Conservation (phyloP, 2,888 invertebrate species). For the Drosophila aldrichi region DNA sequence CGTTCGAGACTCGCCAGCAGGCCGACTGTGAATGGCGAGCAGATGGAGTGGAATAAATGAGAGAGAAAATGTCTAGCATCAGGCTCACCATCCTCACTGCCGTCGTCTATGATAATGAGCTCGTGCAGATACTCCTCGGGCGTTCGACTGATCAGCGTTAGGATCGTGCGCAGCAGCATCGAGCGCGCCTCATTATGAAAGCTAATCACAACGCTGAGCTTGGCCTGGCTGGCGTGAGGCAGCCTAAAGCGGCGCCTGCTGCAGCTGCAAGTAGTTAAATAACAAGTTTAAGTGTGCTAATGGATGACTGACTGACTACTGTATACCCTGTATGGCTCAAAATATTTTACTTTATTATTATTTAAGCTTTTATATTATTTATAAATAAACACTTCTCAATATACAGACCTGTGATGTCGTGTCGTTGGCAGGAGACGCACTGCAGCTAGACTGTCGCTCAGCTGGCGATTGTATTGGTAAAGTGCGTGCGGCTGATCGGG, state of each 20-base stretch:
- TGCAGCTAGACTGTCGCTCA: slow-evolving; percentile 73
- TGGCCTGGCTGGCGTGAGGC: slow-evolving; percentile 39
- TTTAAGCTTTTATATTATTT: neutral
- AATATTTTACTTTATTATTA: neutral
- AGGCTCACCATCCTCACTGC: slow-evolving; percentile 77
- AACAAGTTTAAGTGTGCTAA: neutral
- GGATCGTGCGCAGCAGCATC: slow-evolving; percentile 77
- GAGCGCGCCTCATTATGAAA: slow-evolving; percentile 83
- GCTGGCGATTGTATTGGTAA: slow-evolving; percentile 60
- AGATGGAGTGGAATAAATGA: neutral
- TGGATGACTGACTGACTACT: neutral
- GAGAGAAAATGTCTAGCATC: too few relatives aligned
- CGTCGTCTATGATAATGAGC: slow-evolving; percentile 82
- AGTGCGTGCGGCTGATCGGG: slow-evolving; percentile 27
- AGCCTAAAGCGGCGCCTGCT: slow-evolving; percentile 47
- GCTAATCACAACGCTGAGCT: slow-evolving; percentile 80
- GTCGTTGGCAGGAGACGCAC: slow-evolving; percentile 76
- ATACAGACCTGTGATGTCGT: slow-evolving; percentile 75
- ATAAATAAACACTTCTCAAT: neutral
- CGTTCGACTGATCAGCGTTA: slow-evolving; percentile 75
- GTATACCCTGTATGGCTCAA: neutral
- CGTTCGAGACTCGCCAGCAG: slow-evolving; percentile 42
- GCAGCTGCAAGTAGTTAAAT: slow-evolving; percentile 61
- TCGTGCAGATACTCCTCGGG: slow-evolving; percentile 75
- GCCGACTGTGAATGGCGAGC: slow-evolving; percentile 32